Evolutionary conservation across 2,113 vertebrate species (phyloP), one percentile per base, ranked within the genome.

Genomic region (Epinephelus moara): DNA sequence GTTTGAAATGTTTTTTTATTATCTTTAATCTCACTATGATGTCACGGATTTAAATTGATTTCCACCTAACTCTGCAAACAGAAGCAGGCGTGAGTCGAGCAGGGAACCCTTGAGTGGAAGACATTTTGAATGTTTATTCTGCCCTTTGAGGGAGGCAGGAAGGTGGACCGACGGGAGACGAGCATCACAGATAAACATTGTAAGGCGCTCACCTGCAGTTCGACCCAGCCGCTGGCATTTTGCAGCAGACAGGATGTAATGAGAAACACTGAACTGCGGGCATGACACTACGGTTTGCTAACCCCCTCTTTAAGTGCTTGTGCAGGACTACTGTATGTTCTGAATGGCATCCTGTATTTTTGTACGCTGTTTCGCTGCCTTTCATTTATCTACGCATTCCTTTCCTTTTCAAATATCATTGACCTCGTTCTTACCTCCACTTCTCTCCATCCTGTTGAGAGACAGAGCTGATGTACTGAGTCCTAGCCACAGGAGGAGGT

Each of bases 111-210:
- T 30, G 55, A 40, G 59, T 10, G 10, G 15, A 27, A 83, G 84
- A 83, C 80, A 52, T 47, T 30, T 57, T 81, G 85, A 85, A 87
- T 91, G 90, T 91, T 82, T 75, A 13, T 69, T 64, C 40, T 61
- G 42, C 56, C 69, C 50, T 82, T 50, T 52, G 45, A 80, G 37
- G 14, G 53, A 40, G 53, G 63, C 30, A 13, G 66, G 57, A 14
- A 27, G 30, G 25, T 2, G 40, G 42, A 42, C n/a, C 1, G 5
- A 42, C 30, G 23, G 50, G 27, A 55, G 72, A 33, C n/a, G 19
- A 77, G n/a, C 59, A 33, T 37, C 25, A 19, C 47, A 42, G 67
- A 11, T 47, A 6, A 69, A 50, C 63, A 4, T 11, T 8, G 47
- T 17, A 37, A 27, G 42, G 42, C 47, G 79, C 70, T 70, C 57